Evolutionary conservation across 2,113 vertebrate genomes (phyloP).

Genomic region (Lophius piscatorius): DNA sequence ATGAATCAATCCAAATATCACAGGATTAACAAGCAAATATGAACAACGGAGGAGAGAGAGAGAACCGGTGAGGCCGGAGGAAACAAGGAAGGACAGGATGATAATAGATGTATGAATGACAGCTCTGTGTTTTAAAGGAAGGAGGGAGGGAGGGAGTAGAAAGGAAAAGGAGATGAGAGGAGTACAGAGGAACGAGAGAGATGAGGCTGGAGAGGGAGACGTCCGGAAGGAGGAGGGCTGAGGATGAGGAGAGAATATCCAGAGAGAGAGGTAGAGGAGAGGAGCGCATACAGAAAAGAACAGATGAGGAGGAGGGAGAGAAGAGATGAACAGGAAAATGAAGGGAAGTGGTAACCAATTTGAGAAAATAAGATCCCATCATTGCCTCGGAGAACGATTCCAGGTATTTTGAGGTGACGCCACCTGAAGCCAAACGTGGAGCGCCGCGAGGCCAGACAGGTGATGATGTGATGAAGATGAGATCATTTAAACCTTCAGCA

Average conservation of each 20-base stretch:
- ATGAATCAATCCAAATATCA: constrained; percentile 33
- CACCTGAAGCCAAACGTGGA: no score
- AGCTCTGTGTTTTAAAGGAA: constrained; percentile 14
- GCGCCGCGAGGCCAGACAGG: no score
- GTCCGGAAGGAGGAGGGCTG: no score
- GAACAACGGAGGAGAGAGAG: constrained; percentile 15
- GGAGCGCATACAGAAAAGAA: constrained; percentile 18
- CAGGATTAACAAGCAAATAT: constrained; percentile 23
- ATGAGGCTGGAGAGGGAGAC: constrained; percentile 5
- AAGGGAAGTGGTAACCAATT: neutral
- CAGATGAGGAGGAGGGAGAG: constrained; percentile 18
- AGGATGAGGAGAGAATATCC: constrained; percentile 24
- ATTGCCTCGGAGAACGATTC: no score
- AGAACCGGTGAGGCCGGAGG: constrained; percentile 37
- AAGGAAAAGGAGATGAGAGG: neutral
- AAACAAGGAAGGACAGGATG: constrained; percentile 24
- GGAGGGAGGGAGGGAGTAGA: neutral
- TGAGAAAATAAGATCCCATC: no score
- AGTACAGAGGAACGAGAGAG: neutral
- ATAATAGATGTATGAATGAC: constrained; percentile 53
- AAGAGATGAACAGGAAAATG: constrained; percentile 15
- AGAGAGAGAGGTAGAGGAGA: constrained; percentile 34
- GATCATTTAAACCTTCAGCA: no score
- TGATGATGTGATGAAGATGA: no score
- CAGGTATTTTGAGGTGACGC: no score